These are phyloP conservation scores for Catalaphyllia jardinei DNA, from an alignment of 64 coral and sea anemone species.

Conservation along the genomic window DNA sequence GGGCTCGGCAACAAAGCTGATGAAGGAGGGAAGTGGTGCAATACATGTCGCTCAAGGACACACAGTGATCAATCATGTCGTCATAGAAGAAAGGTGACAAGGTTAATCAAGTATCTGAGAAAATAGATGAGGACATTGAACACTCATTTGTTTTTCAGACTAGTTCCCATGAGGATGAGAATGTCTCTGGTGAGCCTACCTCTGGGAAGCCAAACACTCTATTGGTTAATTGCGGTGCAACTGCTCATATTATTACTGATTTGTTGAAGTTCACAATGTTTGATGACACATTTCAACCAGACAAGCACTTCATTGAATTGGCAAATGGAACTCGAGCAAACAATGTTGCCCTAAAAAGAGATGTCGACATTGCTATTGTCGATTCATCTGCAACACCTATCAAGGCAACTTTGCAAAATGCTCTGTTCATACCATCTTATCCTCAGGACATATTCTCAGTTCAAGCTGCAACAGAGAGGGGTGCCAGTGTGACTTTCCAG, in stretches of 20 bases:
- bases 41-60: not conserved
- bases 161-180: not conserved
- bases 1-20: no score
- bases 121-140: slow-evolving; percentile 4
- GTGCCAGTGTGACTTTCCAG: slow-evolving; percentile 56
- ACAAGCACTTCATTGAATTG: slow-evolving; percentile 7
- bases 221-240: not conserved
- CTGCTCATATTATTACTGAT: slow-evolving; percentile 2
- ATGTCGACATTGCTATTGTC: not conserved
- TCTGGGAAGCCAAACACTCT: not conserved
- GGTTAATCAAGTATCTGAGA: not conserved
- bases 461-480: slow-evolving; percentile 57
- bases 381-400: not conserved
- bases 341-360: not conserved
- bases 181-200: not conserved
- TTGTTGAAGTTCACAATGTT: not conserved
- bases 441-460: slow-evolving; percentile 81
- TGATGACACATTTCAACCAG: not conserved
- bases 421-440: not conserved
- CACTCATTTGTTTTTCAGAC: not conserved
- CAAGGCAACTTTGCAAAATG: not conserved
- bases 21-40: slow-evolving; percentile 3
- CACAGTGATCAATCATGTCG: not conserved
- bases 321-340: slow-evolving; percentile 16
- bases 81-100: not conserved